A percentile compares a stretch with the other conserved stretches of the same genome.
Conservation (phyloP, 1,140 invertebrate species). For the Caenorhabditis inopinata region DNA sequence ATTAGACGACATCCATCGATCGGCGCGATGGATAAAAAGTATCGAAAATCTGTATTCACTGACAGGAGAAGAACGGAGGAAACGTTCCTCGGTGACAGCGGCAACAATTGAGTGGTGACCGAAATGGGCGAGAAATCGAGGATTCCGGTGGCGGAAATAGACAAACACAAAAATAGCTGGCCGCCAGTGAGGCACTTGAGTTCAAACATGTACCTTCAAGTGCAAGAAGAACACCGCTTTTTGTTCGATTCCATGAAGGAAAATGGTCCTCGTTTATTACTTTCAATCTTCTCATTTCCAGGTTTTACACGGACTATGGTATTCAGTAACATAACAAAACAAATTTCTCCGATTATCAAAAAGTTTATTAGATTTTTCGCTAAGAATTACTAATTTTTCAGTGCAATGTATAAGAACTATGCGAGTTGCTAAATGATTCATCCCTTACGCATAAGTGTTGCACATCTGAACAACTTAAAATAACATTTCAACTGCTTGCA, state of each 20-base stretch:
- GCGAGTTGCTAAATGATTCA: too few species aligned
- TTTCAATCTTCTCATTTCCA: too few species aligned
- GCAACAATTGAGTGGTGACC: slow-evolving; percentile 27
- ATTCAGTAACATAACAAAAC: too few species aligned
- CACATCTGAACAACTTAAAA: too few species aligned
- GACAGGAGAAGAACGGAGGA: slow-evolving; percentile 14
- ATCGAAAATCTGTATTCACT: slow-evolving; percentile 28
- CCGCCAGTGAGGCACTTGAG: slow-evolving; percentile 26
- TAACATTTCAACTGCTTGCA: too few species aligned
- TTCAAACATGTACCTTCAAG: slow-evolving; percentile 22
- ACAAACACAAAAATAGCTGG: slow-evolving; percentile 33
- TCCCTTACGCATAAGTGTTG: too few species aligned
- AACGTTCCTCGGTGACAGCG: slow-evolving; percentile 14
- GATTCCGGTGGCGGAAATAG: slow-evolving; percentile 27
- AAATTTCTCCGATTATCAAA: too few species aligned
- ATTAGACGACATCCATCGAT: slow-evolving; percentile 29
- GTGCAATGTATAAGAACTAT: too few species aligned
- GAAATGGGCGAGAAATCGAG: slow-evolving; percentile 32
- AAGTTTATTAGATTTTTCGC: too few species aligned
- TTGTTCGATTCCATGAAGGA: background rate
- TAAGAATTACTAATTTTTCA: too few species aligned
- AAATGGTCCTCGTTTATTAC: too few species aligned
- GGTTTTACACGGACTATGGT: too few species aligned
- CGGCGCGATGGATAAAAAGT: slow-evolving; percentile 33
- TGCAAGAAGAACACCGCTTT: slow-evolving; percentile 30